Conservation (phyloP, 2,113 vertebrate genomes). For the Cephalopholis sonnerati region DNA sequence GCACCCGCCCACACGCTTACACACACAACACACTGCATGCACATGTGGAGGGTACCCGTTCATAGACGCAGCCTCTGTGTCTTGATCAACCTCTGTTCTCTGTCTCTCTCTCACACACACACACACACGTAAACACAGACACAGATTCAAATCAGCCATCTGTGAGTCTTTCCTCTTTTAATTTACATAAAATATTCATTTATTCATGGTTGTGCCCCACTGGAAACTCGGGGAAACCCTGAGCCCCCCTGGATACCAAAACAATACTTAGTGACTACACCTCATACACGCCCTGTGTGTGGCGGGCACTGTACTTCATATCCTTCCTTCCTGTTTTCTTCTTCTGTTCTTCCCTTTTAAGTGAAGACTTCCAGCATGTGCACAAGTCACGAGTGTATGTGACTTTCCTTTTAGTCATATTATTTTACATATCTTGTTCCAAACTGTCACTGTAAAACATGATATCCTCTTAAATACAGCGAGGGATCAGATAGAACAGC, state of each 20-base stretch:
- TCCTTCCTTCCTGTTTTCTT: slow-evolving; percentile 18
- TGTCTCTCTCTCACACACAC: slow-evolving; percentile 5
- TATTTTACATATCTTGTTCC: background rate
- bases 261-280: slow-evolving; percentile 62
- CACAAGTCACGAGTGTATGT: background rate
- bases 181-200: slow-evolving; percentile 83
- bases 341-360: slow-evolving; percentile 1
- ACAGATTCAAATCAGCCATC: slow-evolving; percentile 76
- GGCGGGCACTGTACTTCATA: background rate
- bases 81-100: slow-evolving; percentile 54
- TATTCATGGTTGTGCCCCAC: slow-evolving; percentile 67
- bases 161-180: slow-evolving; percentile 67
- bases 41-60: slow-evolving; percentile 60
- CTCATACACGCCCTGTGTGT: slow-evolving; percentile 3
- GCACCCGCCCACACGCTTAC: background rate
- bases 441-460: background rate
- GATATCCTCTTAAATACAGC: background rate
- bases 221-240: slow-evolving; percentile 75
- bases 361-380: background rate
- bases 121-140: slow-evolving; percentile 10
- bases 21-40: slow-evolving; percentile 27
- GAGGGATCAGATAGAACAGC: background rate
- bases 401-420: background rate
- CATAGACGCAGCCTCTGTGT: slow-evolving; percentile 33
- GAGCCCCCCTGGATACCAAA: slow-evolving; percentile 59